Percentiles rank a stretch among this genome's conserved stretches.
phyloP scores from a whole-genome alignment of 2,797 vertebrate genomes.

The Etheostoma perlongum region DNA sequence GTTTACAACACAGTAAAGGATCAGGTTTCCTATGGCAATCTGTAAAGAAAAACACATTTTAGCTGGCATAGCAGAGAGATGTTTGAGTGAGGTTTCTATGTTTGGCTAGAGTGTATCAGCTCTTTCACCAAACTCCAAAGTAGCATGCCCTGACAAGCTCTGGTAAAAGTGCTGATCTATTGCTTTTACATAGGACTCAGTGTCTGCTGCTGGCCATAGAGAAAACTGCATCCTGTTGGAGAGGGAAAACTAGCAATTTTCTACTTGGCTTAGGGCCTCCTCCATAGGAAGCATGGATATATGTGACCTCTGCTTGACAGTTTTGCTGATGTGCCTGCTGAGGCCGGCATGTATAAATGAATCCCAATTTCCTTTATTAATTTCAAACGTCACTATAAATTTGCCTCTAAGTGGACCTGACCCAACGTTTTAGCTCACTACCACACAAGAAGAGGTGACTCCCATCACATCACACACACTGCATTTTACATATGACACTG shows the following conservation, averaged over 20 bases:
- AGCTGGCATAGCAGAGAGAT: constrained; percentile 22
- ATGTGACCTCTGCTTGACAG: constrained; percentile 85
- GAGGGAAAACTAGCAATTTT: constrained; percentile 84
- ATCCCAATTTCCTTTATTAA: constrained; percentile 91
- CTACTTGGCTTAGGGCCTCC: constrained; percentile 67
- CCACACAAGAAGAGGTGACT: constrained; percentile 46
- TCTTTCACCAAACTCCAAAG: constrained; percentile 83
- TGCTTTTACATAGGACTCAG: constrained; percentile 81
- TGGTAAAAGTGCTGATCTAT: constrained; percentile 89
- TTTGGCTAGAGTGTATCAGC: constrained; percentile 85
- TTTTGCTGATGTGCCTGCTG: constrained; percentile 85
- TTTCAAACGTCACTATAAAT: constrained; percentile 85
- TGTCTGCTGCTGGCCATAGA: constrained; percentile 58
- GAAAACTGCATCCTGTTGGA: constrained; percentile 75
- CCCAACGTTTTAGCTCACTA: constrained; percentile 32
- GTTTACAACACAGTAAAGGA: too few species aligned
- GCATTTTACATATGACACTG: constrained; percentile 26
- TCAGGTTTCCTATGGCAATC: too few species aligned
- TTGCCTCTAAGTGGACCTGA: constrained; percentile 72
- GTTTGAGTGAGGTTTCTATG: constrained; percentile 85
- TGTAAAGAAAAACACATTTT: neutral
- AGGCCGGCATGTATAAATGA: constrained; percentile 85
- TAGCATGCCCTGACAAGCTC: constrained; percentile 79
- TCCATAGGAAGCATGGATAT: constrained; percentile 46
- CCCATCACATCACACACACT: constrained; percentile 17